Evolutionary conservation across 2,113 vertebrate genomes (phyloP).

Genomic region (Dasyornis broadbenti): DNA sequence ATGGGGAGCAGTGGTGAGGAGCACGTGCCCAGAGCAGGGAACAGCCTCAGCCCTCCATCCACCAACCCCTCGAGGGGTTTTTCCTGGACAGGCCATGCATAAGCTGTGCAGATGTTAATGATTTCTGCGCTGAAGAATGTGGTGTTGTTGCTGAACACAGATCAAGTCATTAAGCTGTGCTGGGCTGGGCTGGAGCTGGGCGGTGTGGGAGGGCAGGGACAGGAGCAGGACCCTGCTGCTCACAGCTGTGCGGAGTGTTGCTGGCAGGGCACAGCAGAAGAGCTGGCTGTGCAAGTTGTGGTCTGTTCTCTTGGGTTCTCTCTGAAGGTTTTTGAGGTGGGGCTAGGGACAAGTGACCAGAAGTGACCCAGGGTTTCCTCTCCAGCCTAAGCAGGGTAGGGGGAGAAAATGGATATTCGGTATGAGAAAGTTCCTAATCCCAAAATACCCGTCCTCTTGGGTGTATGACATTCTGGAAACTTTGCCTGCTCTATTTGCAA

Average conservation of each 20-base stretch:
- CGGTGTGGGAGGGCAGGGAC: background rate
- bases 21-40: background rate
- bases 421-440: background rate
- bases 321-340: background rate
- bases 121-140: slow-evolving; percentile 45
- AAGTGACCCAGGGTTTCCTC: background rate
- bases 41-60: background rate
- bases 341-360: background rate
- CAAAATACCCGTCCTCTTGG: background rate
- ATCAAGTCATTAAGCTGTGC: background rate
- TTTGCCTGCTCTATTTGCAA: background rate
- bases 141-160: slow-evolving; percentile 2
- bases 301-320: background rate
- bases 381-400: background rate
- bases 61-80: background rate
- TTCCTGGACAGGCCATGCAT: background rate
- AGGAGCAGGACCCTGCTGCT: background rate
- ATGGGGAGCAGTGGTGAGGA: background rate
- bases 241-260: background rate
- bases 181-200: background rate
- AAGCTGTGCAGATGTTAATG: slow-evolving; percentile 54
- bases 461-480: background rate
- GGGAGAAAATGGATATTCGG: background rate
- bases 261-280: background rate
- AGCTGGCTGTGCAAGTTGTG: background rate